phyloP scores from a whole-genome alignment of 64 coral and sea anemone genomes.

The Stichodactyla helianthus region DNA sequence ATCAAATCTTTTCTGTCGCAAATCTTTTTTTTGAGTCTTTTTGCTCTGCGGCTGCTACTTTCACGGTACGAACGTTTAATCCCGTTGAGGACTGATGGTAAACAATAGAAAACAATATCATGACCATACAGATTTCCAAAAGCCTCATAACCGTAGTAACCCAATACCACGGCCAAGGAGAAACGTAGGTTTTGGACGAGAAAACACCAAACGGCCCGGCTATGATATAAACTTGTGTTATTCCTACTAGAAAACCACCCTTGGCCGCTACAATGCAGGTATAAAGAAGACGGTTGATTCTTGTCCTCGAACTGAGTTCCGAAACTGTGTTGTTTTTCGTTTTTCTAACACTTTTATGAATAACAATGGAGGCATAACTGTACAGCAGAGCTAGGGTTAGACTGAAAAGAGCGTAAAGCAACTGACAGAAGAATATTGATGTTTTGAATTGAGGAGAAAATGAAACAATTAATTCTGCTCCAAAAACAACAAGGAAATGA shows the following conservation, averaged over 20 bases:
- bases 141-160: conserved; percentile 31
- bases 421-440: conserved; percentile 27
- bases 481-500: conserved; percentile 37
- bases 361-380: conserved; percentile 8
- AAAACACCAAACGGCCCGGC: conserved; percentile 20
- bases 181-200: neutral
- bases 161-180: conserved; percentile 53
- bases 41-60: neutral
- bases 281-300: neutral
- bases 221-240: conserved; percentile 34
- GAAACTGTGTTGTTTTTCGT: neutral
- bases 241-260: conserved; percentile 12
- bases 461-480: conserved; percentile 14
- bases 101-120: neutral
- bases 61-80: neutral
- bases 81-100: neutral
- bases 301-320: neutral
- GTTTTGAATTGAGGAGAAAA: conserved; percentile 23
- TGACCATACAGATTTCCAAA: conserved; percentile 37
- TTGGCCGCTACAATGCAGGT: conserved; percentile 15
- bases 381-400: conserved; percentile 23
- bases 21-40: neutral
- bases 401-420: conserved; percentile 18
- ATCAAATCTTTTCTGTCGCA: no score
- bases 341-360: conserved; percentile 20